These are phyloP conservation scores for Solenodon paradoxus DNA, from an alignment of 2,113 vertebrate species.

Conservation along the genomic window DNA sequence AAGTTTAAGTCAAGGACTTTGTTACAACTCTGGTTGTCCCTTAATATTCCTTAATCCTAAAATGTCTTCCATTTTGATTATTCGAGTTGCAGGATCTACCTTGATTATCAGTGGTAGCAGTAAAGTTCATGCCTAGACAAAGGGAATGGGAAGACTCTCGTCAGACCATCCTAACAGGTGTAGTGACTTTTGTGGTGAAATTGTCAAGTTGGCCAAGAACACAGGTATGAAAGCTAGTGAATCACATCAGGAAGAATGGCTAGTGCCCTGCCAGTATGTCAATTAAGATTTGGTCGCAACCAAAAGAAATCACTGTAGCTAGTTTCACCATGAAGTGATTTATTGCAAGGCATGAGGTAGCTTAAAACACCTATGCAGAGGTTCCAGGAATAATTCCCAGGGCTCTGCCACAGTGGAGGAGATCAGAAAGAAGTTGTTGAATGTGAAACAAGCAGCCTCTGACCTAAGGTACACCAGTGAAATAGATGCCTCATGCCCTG, in stretches of 20 bases:
- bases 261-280: background rate
- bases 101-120: background rate
- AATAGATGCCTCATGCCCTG: background rate
- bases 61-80: background rate
- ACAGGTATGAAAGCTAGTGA: background rate
- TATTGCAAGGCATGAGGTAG: background rate
- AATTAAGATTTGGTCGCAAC: background rate
- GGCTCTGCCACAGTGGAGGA: background rate
- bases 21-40: background rate
- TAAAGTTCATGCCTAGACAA: background rate
- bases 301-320: conserved; percentile 19
- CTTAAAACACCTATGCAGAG: background rate
- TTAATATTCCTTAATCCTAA: background rate
- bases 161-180: background rate
- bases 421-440: background rate
- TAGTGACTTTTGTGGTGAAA: background rate
- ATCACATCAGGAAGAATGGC: background rate
- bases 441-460: background rate
- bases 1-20: background rate
- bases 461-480: background rate
- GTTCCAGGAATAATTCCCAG: background rate
- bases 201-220: background rate
- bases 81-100: background rate
- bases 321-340: background rate
- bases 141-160: background rate